Base-by-base conservation (phyloP, 2,888 invertebrate genomes). In the Ceramica pisi region DNA sequence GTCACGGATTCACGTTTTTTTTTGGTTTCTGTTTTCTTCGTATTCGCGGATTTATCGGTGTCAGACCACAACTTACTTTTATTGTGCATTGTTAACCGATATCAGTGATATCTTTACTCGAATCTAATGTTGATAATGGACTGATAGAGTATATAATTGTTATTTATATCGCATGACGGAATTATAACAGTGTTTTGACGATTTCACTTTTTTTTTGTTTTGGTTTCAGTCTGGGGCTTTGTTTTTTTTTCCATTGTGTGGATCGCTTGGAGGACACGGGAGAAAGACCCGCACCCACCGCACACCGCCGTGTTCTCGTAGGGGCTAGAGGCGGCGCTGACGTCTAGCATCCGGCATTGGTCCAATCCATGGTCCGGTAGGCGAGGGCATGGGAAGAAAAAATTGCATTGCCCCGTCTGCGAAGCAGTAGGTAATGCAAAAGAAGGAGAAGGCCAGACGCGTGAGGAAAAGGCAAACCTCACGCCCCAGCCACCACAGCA, bases 51-150 rank as follows among this genome's bases (percentile, higher is more conserved):
- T 7, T 16, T 67, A 56, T 53, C 53, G 21, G 19, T 14, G 38
- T 21, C 10, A 41, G 26, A 55, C 21, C 21, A 31, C 26, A 38
- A 26, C 46, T 38, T 53, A 46, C 21, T 53, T 71, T 55, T 41
- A 71, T n/a, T 41, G 6, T 61, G 14, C 12, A 38, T 71, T 61
- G 59, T n/a, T 61, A 21, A 26, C 19, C 38, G 38, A 38, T 61
- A 71, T 38, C 71, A 26, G 14, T 46, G 38, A 38, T 61, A 71
- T 38, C 71, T 61, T 61, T 31, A 53, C 60, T 71, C 44, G 19
- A 50, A 71, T 55, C 26, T 55, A 41, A 46, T 48, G 7, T 60
- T 41, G 70, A 70, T 69, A 26, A 31, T 16, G 16, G 12, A 35
- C 10, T 31, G 21, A 19, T 66, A 48, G 21, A 38, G 46, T 48